phyloP scores from a whole-genome alignment of 1,140 invertebrate species.

The Neelides sp. region DNA sequence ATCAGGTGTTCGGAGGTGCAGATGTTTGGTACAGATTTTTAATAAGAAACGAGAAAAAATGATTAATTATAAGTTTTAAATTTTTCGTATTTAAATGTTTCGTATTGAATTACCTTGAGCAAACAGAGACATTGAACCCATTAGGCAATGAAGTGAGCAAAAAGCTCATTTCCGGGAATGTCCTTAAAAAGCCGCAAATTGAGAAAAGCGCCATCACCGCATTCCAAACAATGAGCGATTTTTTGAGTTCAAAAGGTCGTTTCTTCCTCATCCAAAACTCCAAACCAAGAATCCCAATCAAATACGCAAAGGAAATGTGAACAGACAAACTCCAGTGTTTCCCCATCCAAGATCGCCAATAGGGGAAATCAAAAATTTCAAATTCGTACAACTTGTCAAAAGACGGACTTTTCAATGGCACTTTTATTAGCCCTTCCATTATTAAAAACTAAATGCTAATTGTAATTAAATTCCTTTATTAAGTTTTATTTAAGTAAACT shows the following conservation, averaged over 20 bases:
- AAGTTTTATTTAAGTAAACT: too few species aligned
- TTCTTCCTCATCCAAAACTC: slow-evolving; percentile 84
- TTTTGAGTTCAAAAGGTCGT: slow-evolving; percentile 70
- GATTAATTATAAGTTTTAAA: too few species aligned
- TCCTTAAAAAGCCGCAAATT: slow-evolving; percentile 75
- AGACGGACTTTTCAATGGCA: too few species aligned
- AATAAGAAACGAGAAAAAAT: too few species aligned
- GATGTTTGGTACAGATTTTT: too few species aligned
- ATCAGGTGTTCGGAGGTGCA: too few species aligned
- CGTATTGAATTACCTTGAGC: slow-evolving; percentile 63
- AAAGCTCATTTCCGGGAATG: slow-evolving; percentile 73
- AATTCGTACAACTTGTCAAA: slow-evolving; percentile 16
- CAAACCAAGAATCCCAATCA: slow-evolving; percentile 82
- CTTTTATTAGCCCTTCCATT: too few species aligned
- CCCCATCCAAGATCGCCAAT: slow-evolving; percentile 74
- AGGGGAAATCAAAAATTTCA: slow-evolving; percentile 16
- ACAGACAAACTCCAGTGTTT: slow-evolving; percentile 89
- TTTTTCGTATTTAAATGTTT: too few species aligned
- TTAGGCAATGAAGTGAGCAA: slow-evolving; percentile 62
- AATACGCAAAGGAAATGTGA: slow-evolving; percentile 79
- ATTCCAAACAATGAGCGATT: slow-evolving; percentile 81
- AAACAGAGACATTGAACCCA: slow-evolving; percentile 85
- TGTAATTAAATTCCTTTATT: too few species aligned
- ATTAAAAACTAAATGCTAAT: too few species aligned
- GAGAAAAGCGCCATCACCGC: slow-evolving; percentile 79